Conservation (phyloP, 1,140 invertebrate species). For the Caenorhabditis elegans region WBcel235 BX284604.4:5652501-5653000, state of each 20-base stretch:
- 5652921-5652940: background rate
- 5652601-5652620: conserved; percentile 5
- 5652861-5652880: conserved; percentile 26
- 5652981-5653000: background rate
- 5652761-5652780: no score
- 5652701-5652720: no score
- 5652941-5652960: conserved; percentile 10
- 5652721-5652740: no score
- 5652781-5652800: no score
- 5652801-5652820: no score
- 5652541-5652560: background rate
- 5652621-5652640: background rate
- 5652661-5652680: conserved; percentile 34
- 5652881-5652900: background rate
- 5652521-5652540: background rate
- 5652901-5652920: background rate
- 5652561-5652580: background rate
- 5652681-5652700: no score
- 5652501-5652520: conserved; percentile 13
- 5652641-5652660: background rate
- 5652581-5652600: background rate
- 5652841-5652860: no score
- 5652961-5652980: background rate
- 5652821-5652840: background rate
- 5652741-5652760: no score